These are phyloP conservation scores for human (Homo sapiens) DNA, from an alignment of 2,113 vertebrate genomes.

Conservation along the genomic window DNA sequence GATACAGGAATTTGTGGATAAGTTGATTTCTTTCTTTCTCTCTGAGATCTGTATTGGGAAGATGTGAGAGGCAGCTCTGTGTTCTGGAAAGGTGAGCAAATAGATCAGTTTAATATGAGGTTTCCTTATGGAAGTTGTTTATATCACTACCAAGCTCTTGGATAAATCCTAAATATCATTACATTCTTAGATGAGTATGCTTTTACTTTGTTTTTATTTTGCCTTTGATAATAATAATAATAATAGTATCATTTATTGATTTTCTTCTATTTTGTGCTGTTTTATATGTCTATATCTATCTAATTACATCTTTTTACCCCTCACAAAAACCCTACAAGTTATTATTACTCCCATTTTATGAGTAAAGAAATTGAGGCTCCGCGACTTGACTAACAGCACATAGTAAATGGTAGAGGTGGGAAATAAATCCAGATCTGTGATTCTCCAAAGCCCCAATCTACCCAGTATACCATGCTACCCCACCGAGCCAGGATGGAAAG, in stretches of 20 bases:
- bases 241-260: background rate
- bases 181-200: background rate
- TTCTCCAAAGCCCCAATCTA: background rate
- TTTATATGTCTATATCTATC: background rate
- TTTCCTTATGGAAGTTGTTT: background rate
- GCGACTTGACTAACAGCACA: background rate
- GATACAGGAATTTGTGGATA: background rate
- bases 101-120: background rate
- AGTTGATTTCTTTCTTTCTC: slow-evolving; percentile 3
- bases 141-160: background rate
- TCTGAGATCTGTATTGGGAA: background rate
- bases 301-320: background rate
- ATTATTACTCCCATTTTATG: background rate
- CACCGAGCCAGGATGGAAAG: background rate
- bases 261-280: slow-evolving; percentile 26
- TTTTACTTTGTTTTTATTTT: background rate
- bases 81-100: background rate
- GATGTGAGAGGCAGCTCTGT: background rate
- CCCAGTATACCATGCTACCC: no score
- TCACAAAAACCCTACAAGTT: background rate
- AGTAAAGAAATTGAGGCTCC: background rate
- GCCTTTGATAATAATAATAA: background rate
- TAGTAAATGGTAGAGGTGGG: background rate
- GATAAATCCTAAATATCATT: background rate
- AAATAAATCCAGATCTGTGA: background rate